Evolutionary conservation across 2,113 vertebrate species (phyloP).

Genomic region (Sinocyclocheilus grahami): DNA sequence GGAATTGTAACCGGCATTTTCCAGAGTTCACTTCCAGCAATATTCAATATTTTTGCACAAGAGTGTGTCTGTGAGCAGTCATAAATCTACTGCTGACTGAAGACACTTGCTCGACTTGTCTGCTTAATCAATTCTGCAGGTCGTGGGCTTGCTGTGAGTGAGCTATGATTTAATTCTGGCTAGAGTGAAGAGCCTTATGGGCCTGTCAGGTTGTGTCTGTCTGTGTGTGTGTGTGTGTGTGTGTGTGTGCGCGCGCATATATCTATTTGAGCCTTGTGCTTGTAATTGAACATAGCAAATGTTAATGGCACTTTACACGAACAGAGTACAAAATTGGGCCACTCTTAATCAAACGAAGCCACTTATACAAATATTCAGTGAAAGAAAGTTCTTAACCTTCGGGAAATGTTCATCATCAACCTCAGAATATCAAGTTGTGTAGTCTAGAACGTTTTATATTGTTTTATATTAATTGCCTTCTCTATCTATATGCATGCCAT

Average conservation of each 20-base stretch:
- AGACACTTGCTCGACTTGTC: constrained; percentile 32
- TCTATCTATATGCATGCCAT: too few relatives aligned
- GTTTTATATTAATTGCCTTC: too few relatives aligned
- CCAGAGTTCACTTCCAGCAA: background rate
- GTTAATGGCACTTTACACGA: background rate
- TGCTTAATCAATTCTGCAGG: constrained; percentile 32
- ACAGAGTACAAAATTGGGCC: background rate
- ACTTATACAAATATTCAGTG: background rate
- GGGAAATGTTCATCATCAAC: background rate
- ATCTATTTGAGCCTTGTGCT: constrained; percentile 11
- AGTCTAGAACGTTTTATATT: background rate
- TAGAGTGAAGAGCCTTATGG: constrained; percentile 3
- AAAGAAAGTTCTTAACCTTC: background rate
- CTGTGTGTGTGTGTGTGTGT: constrained; percentile 7
- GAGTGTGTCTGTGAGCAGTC: background rate
- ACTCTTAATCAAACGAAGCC: constrained; percentile 6
- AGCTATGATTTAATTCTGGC: constrained; percentile 42
- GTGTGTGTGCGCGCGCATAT: constrained; percentile 12
- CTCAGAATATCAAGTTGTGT: background rate
- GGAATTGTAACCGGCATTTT: background rate
- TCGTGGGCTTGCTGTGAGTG: constrained; percentile 24
- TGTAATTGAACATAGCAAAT: background rate
- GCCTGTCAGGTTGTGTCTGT: background rate
- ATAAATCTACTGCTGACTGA: constrained; percentile 32
- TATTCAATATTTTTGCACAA: background rate